Evolutionary conservation across 2,797 vertebrate species (phyloP).

Genomic region (Peromyscus nudipes): DNA sequence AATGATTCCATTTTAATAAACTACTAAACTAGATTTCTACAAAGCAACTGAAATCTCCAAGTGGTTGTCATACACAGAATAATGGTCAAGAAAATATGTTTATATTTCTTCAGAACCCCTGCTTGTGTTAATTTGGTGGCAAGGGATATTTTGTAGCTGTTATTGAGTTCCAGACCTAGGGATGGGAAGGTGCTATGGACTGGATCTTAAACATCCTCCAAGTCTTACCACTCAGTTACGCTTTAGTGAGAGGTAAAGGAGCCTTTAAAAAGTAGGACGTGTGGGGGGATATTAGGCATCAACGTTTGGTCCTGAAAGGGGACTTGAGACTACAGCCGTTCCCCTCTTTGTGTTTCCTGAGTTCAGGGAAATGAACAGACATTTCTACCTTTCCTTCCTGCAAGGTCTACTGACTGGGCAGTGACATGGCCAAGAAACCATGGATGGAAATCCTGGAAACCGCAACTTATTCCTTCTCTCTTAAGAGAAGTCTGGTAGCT

Average conservation of each 20-base stretch:
- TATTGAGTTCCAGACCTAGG: background rate
- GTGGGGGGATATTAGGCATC: background rate
- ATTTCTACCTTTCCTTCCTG: rapidly evolving
- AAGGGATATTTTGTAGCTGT: background rate
- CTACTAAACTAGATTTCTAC: background rate
- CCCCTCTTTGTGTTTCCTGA: background rate
- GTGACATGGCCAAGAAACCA: background rate
- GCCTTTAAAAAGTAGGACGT: background rate
- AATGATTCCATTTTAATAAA: background rate
- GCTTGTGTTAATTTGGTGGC: background rate
- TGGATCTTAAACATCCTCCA: background rate
- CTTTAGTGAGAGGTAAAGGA: background rate
- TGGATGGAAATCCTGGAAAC: background rate
- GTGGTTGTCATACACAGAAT: background rate
- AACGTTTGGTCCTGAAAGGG: background rate
- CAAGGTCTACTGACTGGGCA: background rate
- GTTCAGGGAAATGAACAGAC: background rate
- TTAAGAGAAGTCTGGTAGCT: background rate
- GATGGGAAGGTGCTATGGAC: background rate
- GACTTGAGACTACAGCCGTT: background rate
- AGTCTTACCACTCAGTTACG: background rate
- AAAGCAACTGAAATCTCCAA: background rate
- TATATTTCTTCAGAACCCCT: background rate
- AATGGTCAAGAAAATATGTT: background rate
- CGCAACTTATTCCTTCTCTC: background rate